phyloP scores from a whole-genome alignment of 2,797 vertebrate genomes.

The Heteromormyrus szaboi region DNA sequence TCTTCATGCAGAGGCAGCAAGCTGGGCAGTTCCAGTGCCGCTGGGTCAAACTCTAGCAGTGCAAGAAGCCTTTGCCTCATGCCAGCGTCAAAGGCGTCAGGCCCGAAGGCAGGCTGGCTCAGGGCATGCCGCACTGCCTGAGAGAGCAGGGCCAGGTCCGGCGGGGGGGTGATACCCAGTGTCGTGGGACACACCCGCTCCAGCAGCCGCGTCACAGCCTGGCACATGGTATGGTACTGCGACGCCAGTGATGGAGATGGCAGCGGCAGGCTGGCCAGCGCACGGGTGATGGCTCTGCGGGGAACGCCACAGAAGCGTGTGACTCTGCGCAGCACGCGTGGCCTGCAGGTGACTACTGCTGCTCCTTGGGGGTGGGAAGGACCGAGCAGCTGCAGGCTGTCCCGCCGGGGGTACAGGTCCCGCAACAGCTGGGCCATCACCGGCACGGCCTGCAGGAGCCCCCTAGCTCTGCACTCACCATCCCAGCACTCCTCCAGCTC shows the following conservation, averaged over 20 bases:
- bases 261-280: slow-evolving; percentile 19
- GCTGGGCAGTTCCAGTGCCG: slow-evolving; percentile 14
- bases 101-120: slow-evolving; percentile 28
- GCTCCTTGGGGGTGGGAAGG: slow-evolving; percentile 21
- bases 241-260: not conserved
- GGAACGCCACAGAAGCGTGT: slow-evolving; percentile 43
- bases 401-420: slow-evolving; percentile 36
- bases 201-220: slow-evolving; percentile 28
- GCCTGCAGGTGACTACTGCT: slow-evolving; percentile 36
- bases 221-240: slow-evolving; percentile 36
- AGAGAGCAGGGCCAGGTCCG: not conserved
- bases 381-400: slow-evolving; percentile 28
- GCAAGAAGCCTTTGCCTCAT: slow-evolving; percentile 33
- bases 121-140: slow-evolving; percentile 33
- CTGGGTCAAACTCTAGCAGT: slow-evolving; percentile 38
- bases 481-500: slow-evolving; percentile 43
- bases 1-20: slow-evolving; percentile 42
- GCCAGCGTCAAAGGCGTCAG: slow-evolving; percentile 39
- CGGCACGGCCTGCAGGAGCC: slow-evolving; percentile 35
- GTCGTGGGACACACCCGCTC: slow-evolving; percentile 16
- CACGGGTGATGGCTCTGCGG: slow-evolving; percentile 36
- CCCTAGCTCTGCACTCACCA: slow-evolving; percentile 23
- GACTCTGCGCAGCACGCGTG: slow-evolving; percentile 36
- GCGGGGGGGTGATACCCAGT: slow-evolving; percentile 10
- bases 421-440: slow-evolving; percentile 43